Conservation (phyloP, 2,888 invertebrate genomes). For the Rhagophthalmus giganteus region DNA sequence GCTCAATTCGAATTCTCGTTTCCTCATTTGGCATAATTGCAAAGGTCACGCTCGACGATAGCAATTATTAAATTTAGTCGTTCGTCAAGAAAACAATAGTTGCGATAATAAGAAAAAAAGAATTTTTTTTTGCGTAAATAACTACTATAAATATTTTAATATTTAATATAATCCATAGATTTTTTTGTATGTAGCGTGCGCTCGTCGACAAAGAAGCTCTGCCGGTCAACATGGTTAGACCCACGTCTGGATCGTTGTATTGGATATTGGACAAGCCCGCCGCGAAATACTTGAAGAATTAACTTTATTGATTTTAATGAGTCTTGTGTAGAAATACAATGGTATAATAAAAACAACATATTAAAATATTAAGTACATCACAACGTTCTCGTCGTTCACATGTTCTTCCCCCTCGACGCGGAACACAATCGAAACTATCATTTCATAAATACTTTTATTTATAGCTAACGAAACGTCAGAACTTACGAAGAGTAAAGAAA, state of each 20-base stretch:
- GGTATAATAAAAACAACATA: conserved; percentile 50
- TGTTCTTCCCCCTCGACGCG: conserved; percentile 23
- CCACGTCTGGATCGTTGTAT: conserved; percentile 67
- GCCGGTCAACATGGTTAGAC: conserved; percentile 77
- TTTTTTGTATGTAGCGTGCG: conserved; percentile 67
- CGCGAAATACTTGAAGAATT: conserved; percentile 42
- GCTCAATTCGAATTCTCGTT: too few relatives aligned
- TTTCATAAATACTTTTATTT: conserved; percentile 19
- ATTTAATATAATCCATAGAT: neutral
- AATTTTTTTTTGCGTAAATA: too few relatives aligned
- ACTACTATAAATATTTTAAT: too few relatives aligned
- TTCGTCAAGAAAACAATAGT: too few relatives aligned
- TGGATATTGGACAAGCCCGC: conserved; percentile 67
- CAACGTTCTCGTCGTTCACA: conserved; percentile 43
- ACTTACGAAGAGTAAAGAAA: too few relatives aligned
- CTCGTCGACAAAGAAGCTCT: conserved; percentile 74
- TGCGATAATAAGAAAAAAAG: too few relatives aligned
- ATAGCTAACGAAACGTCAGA: too few relatives aligned
- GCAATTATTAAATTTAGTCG: too few relatives aligned
- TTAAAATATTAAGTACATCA: conserved; percentile 57
- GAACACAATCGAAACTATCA: conserved; percentile 25
- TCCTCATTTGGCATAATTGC: too few relatives aligned
- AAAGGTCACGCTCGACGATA: too few relatives aligned
- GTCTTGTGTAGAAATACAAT: conserved; percentile 44
- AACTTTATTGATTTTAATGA: conserved; percentile 26